These are phyloP conservation scores for Rhynchonycteris naso DNA, from an alignment of 2,797 vertebrate genomes.

Conservation along the genomic window DNA sequence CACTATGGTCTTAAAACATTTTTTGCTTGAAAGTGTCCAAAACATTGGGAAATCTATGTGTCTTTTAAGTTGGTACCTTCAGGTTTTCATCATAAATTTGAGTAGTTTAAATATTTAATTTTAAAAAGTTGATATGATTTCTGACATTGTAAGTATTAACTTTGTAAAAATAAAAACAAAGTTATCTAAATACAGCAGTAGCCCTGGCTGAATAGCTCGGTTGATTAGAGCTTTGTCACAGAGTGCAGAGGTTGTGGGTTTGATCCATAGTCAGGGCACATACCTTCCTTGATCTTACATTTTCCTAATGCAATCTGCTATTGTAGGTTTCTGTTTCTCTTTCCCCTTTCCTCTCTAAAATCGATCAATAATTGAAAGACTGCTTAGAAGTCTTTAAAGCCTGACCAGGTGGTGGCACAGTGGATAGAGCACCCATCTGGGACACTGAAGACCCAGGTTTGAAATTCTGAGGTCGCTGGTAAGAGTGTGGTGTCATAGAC, in stretches of 20 bases:
- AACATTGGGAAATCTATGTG: neutral
- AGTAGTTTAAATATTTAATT: neutral
- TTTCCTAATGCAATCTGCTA: neutral
- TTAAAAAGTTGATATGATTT: neutral
- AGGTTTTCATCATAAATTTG: conserved; percentile 21
- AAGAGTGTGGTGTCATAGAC: no score
- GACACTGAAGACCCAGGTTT: no score
- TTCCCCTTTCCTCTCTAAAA: no score
- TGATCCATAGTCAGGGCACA: no score
- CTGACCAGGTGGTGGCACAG: no score
- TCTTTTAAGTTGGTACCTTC: neutral
- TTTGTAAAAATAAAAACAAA: conserved; percentile 16
- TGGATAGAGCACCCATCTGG: no score
- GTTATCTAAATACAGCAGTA: neutral
- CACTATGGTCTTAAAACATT: neutral
- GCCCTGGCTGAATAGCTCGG: no score
- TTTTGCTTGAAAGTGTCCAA: neutral
- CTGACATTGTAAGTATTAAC: neutral
- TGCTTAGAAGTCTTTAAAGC: no score
- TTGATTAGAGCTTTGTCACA: no score
- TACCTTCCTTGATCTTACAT: neutral
- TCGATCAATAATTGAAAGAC: no score
- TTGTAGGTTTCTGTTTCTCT: neutral
- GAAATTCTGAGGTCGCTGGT: no score
- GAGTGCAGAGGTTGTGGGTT: no score